A percentile compares a stretch with the other conserved stretches of the same genome.
Conservation (phyloP, 2,113 vertebrate species). For the Scomber colias region DNA sequence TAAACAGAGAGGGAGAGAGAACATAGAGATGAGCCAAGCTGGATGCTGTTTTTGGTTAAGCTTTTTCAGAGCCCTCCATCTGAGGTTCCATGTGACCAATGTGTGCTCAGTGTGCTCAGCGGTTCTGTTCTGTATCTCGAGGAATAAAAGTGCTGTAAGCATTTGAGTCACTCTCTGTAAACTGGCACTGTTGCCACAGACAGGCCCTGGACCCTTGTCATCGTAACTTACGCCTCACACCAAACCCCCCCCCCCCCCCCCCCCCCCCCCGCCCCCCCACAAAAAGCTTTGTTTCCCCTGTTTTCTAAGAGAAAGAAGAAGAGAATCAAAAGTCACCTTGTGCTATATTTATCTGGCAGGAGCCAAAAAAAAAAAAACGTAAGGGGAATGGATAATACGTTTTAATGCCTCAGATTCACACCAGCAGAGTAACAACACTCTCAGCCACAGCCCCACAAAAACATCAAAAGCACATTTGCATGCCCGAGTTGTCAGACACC, state of each 20-base stretch:
- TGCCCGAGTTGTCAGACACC: slow-evolving; percentile 78
- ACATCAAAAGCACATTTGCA: slow-evolving; percentile 81
- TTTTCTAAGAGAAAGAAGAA: slow-evolving; percentile 49
- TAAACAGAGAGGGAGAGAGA: slow-evolving; percentile 39
- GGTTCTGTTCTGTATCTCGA: slow-evolving; percentile 68
- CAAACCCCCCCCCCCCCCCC: slow-evolving; percentile 32
- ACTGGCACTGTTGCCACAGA: slow-evolving; percentile 61
- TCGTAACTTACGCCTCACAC: slow-evolving; percentile 68
- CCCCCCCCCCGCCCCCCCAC: slow-evolving; percentile 16
- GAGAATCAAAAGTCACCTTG: slow-evolving; percentile 78
- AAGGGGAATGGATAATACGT: slow-evolving; percentile 67
- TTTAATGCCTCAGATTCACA: slow-evolving; percentile 75
- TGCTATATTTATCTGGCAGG: slow-evolving; percentile 79
- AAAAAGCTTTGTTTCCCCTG: slow-evolving; percentile 56
- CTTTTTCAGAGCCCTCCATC: slow-evolving; percentile 84
- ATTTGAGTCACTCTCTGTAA: slow-evolving; percentile 58
- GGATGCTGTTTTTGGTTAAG: slow-evolving; percentile 82
- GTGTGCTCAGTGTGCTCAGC: slow-evolving; percentile 74
- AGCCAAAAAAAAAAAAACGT: slow-evolving; percentile 66
- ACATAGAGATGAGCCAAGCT: slow-evolving; percentile 53
- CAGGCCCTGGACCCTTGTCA: slow-evolving; percentile 67
- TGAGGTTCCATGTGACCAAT: slow-evolving; percentile 81
- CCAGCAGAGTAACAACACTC: slow-evolving; percentile 64
- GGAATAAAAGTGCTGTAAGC: slow-evolving; percentile 68
- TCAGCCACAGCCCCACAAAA: slow-evolving; percentile 65